Evolutionary conservation across 2,113 vertebrate species (phyloP), one percentile per base, ranked within the genome.

Genomic region (Cromileptes altivelis): DNA sequence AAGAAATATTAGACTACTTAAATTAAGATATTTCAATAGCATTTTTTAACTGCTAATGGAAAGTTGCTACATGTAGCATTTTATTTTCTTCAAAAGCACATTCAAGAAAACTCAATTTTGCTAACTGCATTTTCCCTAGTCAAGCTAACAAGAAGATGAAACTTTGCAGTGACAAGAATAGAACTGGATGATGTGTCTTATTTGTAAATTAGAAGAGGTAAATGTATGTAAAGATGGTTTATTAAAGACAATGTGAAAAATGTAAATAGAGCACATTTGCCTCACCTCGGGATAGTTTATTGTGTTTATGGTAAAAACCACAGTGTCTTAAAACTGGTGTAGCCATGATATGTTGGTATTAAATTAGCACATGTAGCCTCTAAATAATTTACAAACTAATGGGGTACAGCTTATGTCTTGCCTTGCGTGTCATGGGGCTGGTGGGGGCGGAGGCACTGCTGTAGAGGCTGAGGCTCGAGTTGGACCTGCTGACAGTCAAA

Each of bases 381-480:
- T 3, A 45, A 15, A 65, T 61, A 19, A 25, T 25, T 19, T 2
- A 56, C 13, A 21, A 27, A 4, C 3, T 27, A 27, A 27, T 4
- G 3, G 52, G 25, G 70, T 13, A 1, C 3, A 56, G 17, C 3
- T 52, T 27, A 3, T 19, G 57, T 33, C 71, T 89, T 63, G 94
- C 97, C 97, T 97, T 97, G 85, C 96, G 94, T 56, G 95, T 94
- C 90, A 96, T 93, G 42, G 97, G 97, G 92, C 97, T 98, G 93
- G 95, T 97, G 90, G 97, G 97, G 23, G 97, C 97, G 0, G 97
- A 98, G 78, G 96, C 95, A 15, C 96, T 97, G 96, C 96, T 98
- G 95, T 96, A 98, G 64, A 97, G 96, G 92, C 96, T 97, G 83
- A 97, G 95, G 92, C 95, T 98, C 52, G 97, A 97, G 92, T 92